Evolutionary conservation across 2,797 vertebrate species (phyloP), one percentile per base, ranked within the genome.

Genomic region (Bothrops alternatus): DNA sequence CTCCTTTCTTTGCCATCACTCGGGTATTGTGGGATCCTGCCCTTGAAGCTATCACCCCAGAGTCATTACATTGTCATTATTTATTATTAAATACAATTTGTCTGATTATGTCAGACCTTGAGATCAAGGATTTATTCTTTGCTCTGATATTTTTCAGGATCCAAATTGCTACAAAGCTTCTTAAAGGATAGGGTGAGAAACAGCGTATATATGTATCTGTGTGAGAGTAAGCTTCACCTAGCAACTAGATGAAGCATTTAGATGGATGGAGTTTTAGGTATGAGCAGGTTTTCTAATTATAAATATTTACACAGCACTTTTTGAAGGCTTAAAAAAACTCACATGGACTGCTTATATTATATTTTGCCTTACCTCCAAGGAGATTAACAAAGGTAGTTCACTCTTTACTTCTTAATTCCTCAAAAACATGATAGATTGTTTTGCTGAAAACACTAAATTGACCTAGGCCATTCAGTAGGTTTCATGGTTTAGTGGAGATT

Each of bases 21-120:
- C 86, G 61, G 53, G 53, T 91, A 86, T 58, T 96, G 95, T 95
- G 92, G 58, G 90, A 37, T 1, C 28, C 56, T 37, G 50, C 73
- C 42, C 11, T 56, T 92, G 2, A 91, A 88, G 32, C 90, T 4
- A 63, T 90, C 93, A 90, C 85, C 3, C 3, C 3, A 1, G 10
- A 89, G 90, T 91, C 73, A 73, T 86, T 93, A 89, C 0, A 78
- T 18, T 50, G 63, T 63, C 92, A 87, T 0, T 86, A 20, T 55
- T 18, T 55, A 82, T 85, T 93, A 89, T 0, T 86, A 20, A 50
- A 5, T 78, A 37, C 0, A 0, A 18, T 88, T 93, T 55, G 4
- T 63, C 28, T 93, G 25, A 53, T 88, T 93, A 55, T 55, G 53
- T 88, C 26, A 60, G 50, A 13, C 56, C 20, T 56, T 61, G 63